Percentiles rank a stretch among this genome's conserved stretches.
phyloP scores from a whole-genome alignment of 2,113 vertebrate genomes.

The Microtus ochrogaster region DNA sequence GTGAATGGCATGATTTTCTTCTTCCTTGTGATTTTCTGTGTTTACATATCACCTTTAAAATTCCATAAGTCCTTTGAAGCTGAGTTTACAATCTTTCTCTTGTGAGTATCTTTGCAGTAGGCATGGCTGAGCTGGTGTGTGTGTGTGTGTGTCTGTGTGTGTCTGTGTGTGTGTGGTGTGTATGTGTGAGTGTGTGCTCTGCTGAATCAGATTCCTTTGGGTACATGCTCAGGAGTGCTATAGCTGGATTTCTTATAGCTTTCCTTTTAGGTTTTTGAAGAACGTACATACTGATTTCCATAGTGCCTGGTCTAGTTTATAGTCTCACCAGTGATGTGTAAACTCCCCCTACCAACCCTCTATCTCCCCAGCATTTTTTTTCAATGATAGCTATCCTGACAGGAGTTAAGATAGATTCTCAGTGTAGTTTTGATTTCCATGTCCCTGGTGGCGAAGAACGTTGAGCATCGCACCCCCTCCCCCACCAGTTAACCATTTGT shows the following conservation, averaged over 20 bases:
- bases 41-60: not conserved
- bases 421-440: not conserved
- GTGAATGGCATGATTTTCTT: not conserved
- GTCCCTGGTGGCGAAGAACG: not conserved
- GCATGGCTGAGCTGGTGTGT: not conserved
- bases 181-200: too few relatives aligned
- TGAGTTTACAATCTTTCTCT: not conserved
- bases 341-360: too few relatives aligned
- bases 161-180: not conserved
- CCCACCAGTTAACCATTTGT: too few relatives aligned
- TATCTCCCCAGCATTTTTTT: not conserved
- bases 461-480: not conserved
- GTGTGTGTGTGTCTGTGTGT: not conserved
- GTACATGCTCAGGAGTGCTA: not conserved
- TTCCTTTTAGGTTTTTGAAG: not conserved
- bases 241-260: not conserved
- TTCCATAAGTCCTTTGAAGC: not conserved
- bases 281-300: not conserved
- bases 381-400: not conserved
- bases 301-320: not conserved
- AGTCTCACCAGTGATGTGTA: too few relatives aligned
- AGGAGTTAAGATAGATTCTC: not conserved
- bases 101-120: not conserved
- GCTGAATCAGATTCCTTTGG: too few relatives aligned
- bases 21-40: not conserved